These are phyloP conservation scores for Pomatostomus ruficeps DNA, from an alignment of 2,113 vertebrate species.

Conservation along the genomic window DNA sequence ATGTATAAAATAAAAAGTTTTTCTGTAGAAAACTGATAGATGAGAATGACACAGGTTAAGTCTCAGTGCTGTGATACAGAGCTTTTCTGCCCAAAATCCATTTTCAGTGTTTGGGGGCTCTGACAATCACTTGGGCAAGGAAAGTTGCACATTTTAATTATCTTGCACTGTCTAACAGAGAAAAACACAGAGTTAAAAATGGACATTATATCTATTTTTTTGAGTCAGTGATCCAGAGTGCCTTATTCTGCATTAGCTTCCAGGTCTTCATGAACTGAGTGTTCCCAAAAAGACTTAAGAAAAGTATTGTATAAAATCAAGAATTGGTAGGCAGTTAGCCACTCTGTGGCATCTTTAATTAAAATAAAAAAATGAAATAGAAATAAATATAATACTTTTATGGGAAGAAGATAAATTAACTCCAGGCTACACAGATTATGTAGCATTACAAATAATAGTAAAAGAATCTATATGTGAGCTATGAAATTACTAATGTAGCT, in stretches of 20 bases:
- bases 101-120: background rate
- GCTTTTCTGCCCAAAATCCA: background rate
- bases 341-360: background rate
- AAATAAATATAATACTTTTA: background rate
- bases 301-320: background rate
- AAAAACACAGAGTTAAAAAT: background rate
- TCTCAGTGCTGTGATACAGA: background rate
- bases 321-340: background rate
- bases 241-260: background rate
- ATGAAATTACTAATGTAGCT: background rate
- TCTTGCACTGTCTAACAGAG: background rate
- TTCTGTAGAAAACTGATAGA: background rate
- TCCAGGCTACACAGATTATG: background rate
- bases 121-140: background rate
- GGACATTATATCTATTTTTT: background rate
- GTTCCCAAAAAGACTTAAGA: background rate
- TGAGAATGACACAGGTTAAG: background rate
- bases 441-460: background rate
- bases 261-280: background rate
- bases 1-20: background rate
- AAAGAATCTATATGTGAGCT: background rate
- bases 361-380: background rate
- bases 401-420: background rate
- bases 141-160: background rate
- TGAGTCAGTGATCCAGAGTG: background rate